Evolutionary conservation across 2,797 vertebrate genomes (phyloP), one percentile per base, ranked within the genome.

Genomic region (Ficedula albicollis): DNA sequence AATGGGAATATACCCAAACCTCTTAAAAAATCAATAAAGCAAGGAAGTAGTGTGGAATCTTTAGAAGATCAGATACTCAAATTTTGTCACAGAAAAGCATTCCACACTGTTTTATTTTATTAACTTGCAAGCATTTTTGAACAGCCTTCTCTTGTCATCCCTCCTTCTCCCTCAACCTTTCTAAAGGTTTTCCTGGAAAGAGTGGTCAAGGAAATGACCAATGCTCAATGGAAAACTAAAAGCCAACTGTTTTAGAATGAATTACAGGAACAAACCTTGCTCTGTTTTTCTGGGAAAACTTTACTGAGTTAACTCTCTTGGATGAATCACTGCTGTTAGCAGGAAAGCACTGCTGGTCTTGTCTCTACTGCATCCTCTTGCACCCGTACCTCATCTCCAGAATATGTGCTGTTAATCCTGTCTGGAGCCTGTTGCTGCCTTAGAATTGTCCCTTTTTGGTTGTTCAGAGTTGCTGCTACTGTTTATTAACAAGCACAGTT

Each of bases 301-400:
- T 79, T 27, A 34, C 49, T 72, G 55, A 2, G 36, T 76, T 54
- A 68, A 63, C 23, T 69, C 32, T 80, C 41, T 64, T 64, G 49
- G 43, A 72, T 96, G 82, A 96, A 91, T 93, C 85, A 75, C 27
- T 48, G 44, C 56, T 79, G 49, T 55, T 77, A 74, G 69, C 48
- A 94, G 84, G n/a, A 84, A 78, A 89, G 68, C 10, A 2, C 66
- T 84, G 25, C 75, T 75, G 64, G 25, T 91, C 58, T 68, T 2
- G 36, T 91, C 76, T 62, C 51, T 72, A 3, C 43, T 8, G 8
- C 60, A 93, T 95, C 76, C 82, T 89, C 38, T 72, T 67, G 15
- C 13, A 15, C 20, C 13, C 23, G 3, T 59, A 56, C 36, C 48
- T 94, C 85, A 89, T 91, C 66, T 80, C 54, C 30, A 81, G 89